Conservation (phyloP, 2,888 invertebrate species). For the Leucania comma region DNA sequence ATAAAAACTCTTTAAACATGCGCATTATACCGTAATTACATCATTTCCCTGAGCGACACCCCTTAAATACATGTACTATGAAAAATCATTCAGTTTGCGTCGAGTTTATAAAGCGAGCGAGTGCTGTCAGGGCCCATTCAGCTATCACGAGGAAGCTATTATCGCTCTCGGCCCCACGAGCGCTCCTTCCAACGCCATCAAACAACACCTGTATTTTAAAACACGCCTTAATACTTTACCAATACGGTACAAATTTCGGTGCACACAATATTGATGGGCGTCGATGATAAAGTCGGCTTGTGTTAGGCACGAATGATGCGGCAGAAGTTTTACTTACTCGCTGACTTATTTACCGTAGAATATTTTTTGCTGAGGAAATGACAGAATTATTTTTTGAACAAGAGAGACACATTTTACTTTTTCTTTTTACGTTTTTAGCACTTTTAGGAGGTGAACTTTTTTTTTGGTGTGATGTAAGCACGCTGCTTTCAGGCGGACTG, state of each 20-base stretch:
- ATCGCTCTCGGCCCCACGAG: slow-evolving; percentile 68
- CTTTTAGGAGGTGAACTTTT: slow-evolving; percentile 1
- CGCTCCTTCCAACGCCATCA: slow-evolving; percentile 58
- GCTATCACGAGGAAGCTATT: slow-evolving; percentile 81
- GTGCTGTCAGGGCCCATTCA: slow-evolving; percentile 74
- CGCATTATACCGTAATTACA: slow-evolving; percentile 47
- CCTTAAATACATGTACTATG: slow-evolving; percentile 48
- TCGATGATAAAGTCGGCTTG: slow-evolving; percentile 67
- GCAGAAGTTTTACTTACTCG: slow-evolving; percentile 74
- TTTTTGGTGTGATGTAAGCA: neutral
- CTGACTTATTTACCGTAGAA: slow-evolving; percentile 66
- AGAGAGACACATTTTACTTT: slow-evolving; percentile 18
- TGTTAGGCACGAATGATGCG: slow-evolving; percentile 70
- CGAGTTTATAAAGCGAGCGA: slow-evolving; percentile 69
- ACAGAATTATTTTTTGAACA: slow-evolving; percentile 37
- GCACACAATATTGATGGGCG: slow-evolving; percentile 57
- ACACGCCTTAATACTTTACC: slow-evolving; percentile 59
- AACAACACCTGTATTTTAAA: slow-evolving; percentile 48
- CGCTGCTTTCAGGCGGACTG: neutral
- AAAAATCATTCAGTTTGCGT: slow-evolving; percentile 71
- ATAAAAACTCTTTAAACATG: slow-evolving; percentile 45
- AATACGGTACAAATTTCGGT: slow-evolving; percentile 63
- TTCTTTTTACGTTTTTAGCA: slow-evolving; percentile 11
- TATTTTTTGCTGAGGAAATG: slow-evolving; percentile 57
- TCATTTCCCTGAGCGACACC: slow-evolving; percentile 32